phyloP scores from a whole-genome alignment of 2,888 invertebrate species.

The Entomobrya proxima region DNA sequence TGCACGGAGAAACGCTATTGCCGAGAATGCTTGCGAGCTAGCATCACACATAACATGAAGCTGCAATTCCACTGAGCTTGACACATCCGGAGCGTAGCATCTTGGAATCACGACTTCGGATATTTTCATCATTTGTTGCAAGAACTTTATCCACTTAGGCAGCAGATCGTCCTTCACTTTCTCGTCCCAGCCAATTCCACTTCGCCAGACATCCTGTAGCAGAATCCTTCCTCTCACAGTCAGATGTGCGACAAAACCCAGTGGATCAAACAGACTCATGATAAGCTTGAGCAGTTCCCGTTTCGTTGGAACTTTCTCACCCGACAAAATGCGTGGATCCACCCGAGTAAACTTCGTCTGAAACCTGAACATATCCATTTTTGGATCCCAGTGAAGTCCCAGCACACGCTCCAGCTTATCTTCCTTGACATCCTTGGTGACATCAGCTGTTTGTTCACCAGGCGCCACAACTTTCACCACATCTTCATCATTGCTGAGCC shows the following conservation, averaged over 20 bases:
- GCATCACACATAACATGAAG: slow-evolving; percentile 31
- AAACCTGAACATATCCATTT: not conserved
- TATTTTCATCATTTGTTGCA: not conserved
- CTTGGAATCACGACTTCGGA: not conserved
- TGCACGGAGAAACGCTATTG: slow-evolving; percentile 9
- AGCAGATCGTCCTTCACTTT: not conserved
- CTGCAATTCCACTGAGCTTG: not conserved
- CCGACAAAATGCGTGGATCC: not conserved
- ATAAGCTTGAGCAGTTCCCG: not conserved
- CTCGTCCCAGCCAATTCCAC: no score
- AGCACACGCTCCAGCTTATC: slow-evolving; percentile 1
- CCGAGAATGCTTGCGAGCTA: slow-evolving; percentile 19
- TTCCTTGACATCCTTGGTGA: no score
- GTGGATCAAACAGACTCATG: slow-evolving; percentile 37
- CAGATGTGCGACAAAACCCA: no score
- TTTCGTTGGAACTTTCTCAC: slow-evolving; percentile 12
- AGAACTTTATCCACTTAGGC: not conserved
- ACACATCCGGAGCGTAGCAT: not conserved
- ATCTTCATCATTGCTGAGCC: not conserved
- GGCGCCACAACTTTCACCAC: not conserved
- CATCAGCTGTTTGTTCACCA: not conserved
- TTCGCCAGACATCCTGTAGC: no score
- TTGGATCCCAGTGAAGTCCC: slow-evolving; percentile 28
- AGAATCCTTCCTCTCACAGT: no score
- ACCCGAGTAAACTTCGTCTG: not conserved